These are phyloP conservation scores for Temnothorax nylanderi DNA, from an alignment of 1,140 invertebrate species.

Conservation along the genomic window DNA sequence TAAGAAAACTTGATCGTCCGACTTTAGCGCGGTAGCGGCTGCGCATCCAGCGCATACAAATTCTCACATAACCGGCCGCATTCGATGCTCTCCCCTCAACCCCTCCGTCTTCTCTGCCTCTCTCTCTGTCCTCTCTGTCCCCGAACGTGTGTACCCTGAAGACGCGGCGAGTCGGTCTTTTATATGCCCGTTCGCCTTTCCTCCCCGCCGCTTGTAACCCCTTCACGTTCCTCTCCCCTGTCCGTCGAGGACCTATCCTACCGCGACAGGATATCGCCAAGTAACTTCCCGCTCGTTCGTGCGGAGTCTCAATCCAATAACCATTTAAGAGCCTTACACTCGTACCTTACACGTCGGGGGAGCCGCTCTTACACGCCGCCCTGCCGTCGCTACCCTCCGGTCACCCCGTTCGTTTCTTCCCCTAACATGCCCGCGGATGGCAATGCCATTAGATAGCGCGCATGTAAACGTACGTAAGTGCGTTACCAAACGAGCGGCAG, in stretches of 20 bases:
- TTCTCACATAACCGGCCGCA: slow-evolving; percentile 55
- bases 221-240: not conserved
- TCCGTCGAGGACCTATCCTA: slow-evolving; percentile 48
- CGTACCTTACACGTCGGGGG: slow-evolving; percentile 72
- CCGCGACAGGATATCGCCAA: slow-evolving; percentile 74
- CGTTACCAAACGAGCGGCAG: slow-evolving; percentile 14
- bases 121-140: slow-evolving; percentile 36
- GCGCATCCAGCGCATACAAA: slow-evolving; percentile 63
- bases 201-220: slow-evolving; percentile 1
- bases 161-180: slow-evolving; percentile 61
- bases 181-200: slow-evolving; percentile 25
- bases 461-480: slow-evolving; percentile 67
- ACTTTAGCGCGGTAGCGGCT: slow-evolving; percentile 49
- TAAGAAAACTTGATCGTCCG: slow-evolving; percentile 61
- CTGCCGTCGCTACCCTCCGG: slow-evolving; percentile 21
- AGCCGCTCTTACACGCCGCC: slow-evolving; percentile 69
- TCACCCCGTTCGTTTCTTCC: slow-evolving; percentile 50
- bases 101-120: slow-evolving; percentile 26
- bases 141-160: slow-evolving; percentile 50
- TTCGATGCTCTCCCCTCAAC: not conserved
- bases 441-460: slow-evolving; percentile 63
- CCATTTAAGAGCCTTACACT: slow-evolving; percentile 75
- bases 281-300: slow-evolving; percentile 73
- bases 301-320: slow-evolving; percentile 75
- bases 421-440: slow-evolving; percentile 63